Conservation (phyloP, 2,888 invertebrate genomes). For the Marasmarcha lunaedactyla region DNA sequence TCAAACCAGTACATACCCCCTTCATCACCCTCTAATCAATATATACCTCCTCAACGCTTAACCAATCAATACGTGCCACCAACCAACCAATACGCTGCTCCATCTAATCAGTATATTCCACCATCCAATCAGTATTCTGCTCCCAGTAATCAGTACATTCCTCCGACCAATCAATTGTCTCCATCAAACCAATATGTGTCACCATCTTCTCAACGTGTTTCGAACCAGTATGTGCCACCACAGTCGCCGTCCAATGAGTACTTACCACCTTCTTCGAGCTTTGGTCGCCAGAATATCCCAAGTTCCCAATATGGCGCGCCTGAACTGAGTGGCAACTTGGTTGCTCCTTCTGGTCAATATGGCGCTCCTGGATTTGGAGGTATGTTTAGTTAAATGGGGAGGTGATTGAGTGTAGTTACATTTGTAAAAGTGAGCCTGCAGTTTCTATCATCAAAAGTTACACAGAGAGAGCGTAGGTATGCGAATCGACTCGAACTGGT, state of each 20-base stretch:
- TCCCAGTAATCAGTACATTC: conserved; percentile 30
- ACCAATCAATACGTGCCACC: conserved; percentile 13
- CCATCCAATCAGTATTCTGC: conserved; percentile 16
- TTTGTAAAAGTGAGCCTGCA: no score
- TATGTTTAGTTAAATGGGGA: neutral
- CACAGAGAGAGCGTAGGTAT: no score
- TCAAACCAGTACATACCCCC: conserved; percentile 10
- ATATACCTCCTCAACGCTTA: neutral
- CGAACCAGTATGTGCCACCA: conserved; percentile 17
- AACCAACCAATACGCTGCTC: conserved; percentile 12
- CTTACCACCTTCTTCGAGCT: no score
- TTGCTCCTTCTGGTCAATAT: conserved; percentile 20
- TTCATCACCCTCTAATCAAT: neutral
- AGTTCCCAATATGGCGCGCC: neutral
- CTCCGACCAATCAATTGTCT: conserved; percentile 21
- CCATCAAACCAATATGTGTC: conserved; percentile 9
- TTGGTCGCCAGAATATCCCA: neutral
- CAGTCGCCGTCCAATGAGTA: neutral
- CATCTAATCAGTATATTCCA: conserved; percentile 41
- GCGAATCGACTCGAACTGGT: no score
- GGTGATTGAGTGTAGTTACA: no score
- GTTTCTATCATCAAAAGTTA: no score
- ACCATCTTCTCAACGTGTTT: conserved; percentile 13
- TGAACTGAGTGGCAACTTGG: no score
- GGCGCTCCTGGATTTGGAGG: conserved; percentile 11